phyloP scores from a whole-genome alignment of 2,113 vertebrate species.

The Anser brachyrhynchus region DNA sequence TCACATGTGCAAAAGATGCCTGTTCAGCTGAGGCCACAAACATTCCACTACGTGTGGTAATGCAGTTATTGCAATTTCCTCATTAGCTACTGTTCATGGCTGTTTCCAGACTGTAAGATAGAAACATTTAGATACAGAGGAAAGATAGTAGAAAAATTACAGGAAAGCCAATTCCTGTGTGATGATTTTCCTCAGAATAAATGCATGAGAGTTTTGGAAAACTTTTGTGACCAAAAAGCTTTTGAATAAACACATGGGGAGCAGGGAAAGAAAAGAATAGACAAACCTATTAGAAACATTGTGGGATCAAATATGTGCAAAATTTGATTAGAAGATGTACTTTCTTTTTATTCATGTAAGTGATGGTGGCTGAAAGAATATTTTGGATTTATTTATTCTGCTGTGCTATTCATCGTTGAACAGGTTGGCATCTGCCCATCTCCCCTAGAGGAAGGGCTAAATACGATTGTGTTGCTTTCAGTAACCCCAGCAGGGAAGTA shows the following conservation, averaged over 20 bases:
- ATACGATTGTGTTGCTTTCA: neutral
- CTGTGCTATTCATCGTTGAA: neutral
- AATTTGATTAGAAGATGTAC: neutral
- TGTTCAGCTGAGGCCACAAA: neutral
- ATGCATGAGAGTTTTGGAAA: neutral
- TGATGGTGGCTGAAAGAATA: neutral
- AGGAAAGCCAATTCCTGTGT: neutral
- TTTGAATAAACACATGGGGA: neutral
- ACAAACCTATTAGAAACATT: neutral
- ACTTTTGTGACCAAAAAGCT: neutral
- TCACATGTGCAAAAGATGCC: fast-evolving
- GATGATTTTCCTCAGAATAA: neutral
- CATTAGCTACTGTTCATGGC: fast-evolving
- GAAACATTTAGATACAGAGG: neutral
- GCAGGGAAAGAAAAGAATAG: neutral
- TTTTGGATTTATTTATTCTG: conserved; percentile 7
- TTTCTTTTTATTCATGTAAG: neutral
- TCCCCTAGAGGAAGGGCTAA: neutral
- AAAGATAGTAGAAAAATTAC: neutral
- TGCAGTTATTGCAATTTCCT: neutral
- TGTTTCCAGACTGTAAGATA: neutral
- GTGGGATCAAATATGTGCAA: neutral
- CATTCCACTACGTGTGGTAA: neutral
- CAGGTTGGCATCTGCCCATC: neutral
- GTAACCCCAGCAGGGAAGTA: neutral